Evolutionary conservation across 1,140 invertebrate genomes (phyloP), one percentile per base, ranked within the genome.

Genomic region (Trichonephila clavata): DNA sequence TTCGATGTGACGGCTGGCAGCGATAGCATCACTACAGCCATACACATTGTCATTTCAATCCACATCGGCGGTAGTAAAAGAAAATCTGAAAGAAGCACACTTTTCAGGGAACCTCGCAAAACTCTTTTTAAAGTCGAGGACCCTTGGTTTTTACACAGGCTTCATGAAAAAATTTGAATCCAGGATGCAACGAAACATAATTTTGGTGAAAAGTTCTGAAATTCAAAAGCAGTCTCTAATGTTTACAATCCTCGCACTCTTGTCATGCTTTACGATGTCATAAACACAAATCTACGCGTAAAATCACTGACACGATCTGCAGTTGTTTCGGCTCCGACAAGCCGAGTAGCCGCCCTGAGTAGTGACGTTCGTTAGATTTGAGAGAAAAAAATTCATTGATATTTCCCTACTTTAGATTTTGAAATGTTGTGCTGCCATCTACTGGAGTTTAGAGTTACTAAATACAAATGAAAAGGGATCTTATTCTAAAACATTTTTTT

Each of bases 41-140:
- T 18, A 80, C 89, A 90, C 71, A 90, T 89, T 43, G 87, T 90
- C 89, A 90, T 59, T 81, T 61, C 71, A 50, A 90, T 57, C 89
- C 89, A 90, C 89, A 90, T 90, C 77, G 24, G 89, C 50, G 71
- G 24, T 60, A 88, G n/a, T 43, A 43, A 90, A 39, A 39, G 71
- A 90, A 80, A 87, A 63, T 39, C 60, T 39, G 27, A 77, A 77
- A 32, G 71, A 68, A 68, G 65, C n/a, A 86, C 86, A 65, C 86
- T 63, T 63, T 39, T 57, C 32, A 87, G 61, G 61, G 61, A 61
- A 57, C 27, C 86, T 63, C n/a, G 24, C 10, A 61, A 65, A 65
- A 87, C 86, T 61, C 86, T 87, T 63, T 39, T 57, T 57, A 83
- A 57, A 77, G 39, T 57, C 50, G 81, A 83, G 81, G 81, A 63